Percentiles rank a stretch among this genome's conserved stretches.
Evolutionary conservation across 2,113 vertebrate species (phyloP).

Genomic region (Cnemophilus loriae): DNA sequence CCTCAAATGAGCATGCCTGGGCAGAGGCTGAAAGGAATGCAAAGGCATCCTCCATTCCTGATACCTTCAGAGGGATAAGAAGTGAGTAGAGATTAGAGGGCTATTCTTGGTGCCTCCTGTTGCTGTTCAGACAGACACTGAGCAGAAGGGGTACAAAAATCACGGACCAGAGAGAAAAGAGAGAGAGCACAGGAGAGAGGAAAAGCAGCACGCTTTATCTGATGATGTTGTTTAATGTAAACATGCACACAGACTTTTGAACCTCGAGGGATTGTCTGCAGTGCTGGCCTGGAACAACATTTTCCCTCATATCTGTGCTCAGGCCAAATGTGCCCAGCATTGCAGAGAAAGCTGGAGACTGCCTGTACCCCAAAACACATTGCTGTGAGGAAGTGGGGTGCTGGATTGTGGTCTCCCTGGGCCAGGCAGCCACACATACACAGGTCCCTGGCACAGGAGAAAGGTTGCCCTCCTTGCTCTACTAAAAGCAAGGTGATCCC

Average conservation of each 20-base stretch:
- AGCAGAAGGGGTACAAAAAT: neutral
- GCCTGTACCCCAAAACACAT: neutral
- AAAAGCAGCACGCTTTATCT: neutral
- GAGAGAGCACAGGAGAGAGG: neutral
- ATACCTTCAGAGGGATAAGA: neutral
- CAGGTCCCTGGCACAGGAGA: neutral
- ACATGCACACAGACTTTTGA: neutral
- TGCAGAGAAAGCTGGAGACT: neutral
- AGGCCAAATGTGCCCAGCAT: neutral
- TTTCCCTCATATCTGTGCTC: neutral
- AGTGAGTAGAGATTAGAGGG: neutral
- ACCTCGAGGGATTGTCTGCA: neutral
- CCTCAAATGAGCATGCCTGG: neutral
- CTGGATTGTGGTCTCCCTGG: neutral
- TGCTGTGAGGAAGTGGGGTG: neutral
- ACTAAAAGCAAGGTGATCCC: neutral
- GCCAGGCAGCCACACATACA: neutral
- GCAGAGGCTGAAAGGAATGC: slow-evolving; percentile 19
- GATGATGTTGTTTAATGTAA: neutral
- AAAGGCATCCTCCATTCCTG: neutral
- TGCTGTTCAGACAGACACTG: neutral
- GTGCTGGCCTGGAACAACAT: neutral
- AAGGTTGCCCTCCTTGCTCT: neutral
- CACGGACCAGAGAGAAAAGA: neutral
- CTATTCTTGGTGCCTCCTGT: slow-evolving; percentile 16